Evolutionary conservation across 2,888 invertebrate species (phyloP).

Genomic region (Ennomos fuscantarius): DNA sequence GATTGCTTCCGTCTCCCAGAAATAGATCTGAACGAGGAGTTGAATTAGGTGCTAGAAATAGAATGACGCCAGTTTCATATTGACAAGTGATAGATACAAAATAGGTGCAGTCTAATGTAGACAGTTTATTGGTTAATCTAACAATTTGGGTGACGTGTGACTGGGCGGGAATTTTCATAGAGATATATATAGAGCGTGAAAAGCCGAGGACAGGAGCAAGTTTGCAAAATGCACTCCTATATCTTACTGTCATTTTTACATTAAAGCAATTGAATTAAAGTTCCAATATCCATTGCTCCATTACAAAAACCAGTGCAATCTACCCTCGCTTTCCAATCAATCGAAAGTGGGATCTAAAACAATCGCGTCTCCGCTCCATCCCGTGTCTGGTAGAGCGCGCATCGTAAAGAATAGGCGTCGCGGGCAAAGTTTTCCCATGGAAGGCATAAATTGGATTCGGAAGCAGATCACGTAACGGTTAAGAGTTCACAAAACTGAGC

Average conservation of each 20-base stretch:
- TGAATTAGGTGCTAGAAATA: conserved; percentile 68
- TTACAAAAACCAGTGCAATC: conserved; percentile 4
- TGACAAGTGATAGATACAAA: conserved; percentile 17
- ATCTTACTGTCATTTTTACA: no score
- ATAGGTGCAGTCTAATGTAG: background rate
- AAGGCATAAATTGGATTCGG: conserved; percentile 84
- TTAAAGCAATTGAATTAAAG: background rate
- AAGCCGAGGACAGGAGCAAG: no score
- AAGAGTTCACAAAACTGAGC: conserved; percentile 85
- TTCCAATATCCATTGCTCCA: background rate
- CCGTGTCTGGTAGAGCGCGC: conserved; percentile 26
- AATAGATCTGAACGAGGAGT: conserved; percentile 77
- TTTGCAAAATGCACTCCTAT: no score
- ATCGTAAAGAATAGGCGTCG: conserved; percentile 80
- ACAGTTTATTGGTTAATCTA: no score
- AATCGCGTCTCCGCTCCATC: conserved; percentile 43
- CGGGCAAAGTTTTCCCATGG: conserved; percentile 78
- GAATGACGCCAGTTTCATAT: conserved; percentile 27
- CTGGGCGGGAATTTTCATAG: no score
- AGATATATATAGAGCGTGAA: no score
- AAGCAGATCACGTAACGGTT: conserved; percentile 85
- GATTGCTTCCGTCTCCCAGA: conserved; percentile 77
- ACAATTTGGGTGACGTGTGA: no score
- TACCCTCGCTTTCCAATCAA: conserved; percentile 32
- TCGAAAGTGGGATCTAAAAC: conserved; percentile 47